Base-by-base conservation (phyloP, 2,113 vertebrate species). In the Climacteris rufus region DNA sequence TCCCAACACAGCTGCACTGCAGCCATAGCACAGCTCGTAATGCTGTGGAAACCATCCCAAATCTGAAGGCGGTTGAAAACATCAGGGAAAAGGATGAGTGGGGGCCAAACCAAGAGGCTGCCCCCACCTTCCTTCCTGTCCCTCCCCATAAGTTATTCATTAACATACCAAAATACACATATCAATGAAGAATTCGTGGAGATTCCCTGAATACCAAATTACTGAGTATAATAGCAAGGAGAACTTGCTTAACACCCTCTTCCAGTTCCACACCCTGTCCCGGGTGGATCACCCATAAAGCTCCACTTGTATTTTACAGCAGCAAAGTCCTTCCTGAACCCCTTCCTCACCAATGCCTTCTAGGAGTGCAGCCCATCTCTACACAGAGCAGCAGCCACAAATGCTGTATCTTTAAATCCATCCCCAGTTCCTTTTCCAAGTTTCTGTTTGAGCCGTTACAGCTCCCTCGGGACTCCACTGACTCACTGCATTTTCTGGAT, bases 401-500 rank as follows among this genome's bases (percentile, higher is more conserved):
- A 76, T 22, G 63, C 97, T 98, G 85, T 87, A 37, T 94, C 98
- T 98, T 98, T 98, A 98, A 98, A 97, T 96, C 89, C 87, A 24
- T 60, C 71, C 89, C 90, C 52, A 66, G 69, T 90, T 97, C 66
- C 2, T 85, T 88, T 76, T 95, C 97, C 96, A 93, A 96, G 95
- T 97, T 97, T 96, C 97, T 98, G 95, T 97, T 83, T 79, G 83
- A 96, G 95, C 94, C 53, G 79, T 97, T 95, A 94, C 96, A 93
- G 96, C 94, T 97, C 97, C 94, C 98, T 70, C 40, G 97, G 97
- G 98, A 97, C 94, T 44, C 35, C 74, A 50, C 15, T 97, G 97
- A 98, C 97, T 98, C 96, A 97, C 83, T 93, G 97, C 95, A 90
- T 97, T 97, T 97, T 97, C 89, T 66, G 89, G 90, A 96, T 98